Evolutionary conservation across 2,113 vertebrate species (phyloP), one percentile per base, ranked within the genome.

Genomic region (Prionailurus bengalensis): DNA sequence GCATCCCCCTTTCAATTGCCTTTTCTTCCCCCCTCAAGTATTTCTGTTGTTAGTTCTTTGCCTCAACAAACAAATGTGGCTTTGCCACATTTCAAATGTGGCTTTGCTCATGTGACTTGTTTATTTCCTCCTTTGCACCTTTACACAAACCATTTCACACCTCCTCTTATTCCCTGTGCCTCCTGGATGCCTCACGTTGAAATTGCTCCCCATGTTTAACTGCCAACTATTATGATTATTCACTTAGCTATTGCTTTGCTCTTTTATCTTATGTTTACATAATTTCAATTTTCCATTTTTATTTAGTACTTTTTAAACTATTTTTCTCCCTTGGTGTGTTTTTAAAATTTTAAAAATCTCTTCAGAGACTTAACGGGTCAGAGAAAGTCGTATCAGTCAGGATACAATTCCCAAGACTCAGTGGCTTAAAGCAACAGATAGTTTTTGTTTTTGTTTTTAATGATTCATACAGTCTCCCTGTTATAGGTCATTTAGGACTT

Each of bases 91-190:
- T 45, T 45, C 36, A 78, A 45, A 66, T 42, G 17, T 55, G 55
- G 16, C 61, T 87, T 91, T 94, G 61, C 31, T 89, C 42, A 13
- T 7, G 8, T 42, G 61, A 66, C 68, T 71, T 48, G 7, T 80
- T 73, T 42, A 48, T 45, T 74, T 48, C 8, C 8, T 90, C 13
- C 45, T 53, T 27, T 53, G 12, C 3, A n/a, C 21, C 29, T 83
- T 74, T 65, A 16, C 5, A 5, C 33, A 91, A 1, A 4, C 19
- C 3, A 1, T 45, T 15, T 61, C 27, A 42, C 7, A 23, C 8
- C 0, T 14, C 7, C 2, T 58, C 5, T 12, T 27, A 1, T 29
- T 48, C 3, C 8, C 29, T 19, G 3, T 0, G 23, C 4, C 42
- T 58, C 33, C 53, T 25, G 4, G 25, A 53, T 21, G 42, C 33